Evolutionary conservation across 2,888 invertebrate genomes (phyloP).

Genomic region (Aporophyla nigra): DNA sequence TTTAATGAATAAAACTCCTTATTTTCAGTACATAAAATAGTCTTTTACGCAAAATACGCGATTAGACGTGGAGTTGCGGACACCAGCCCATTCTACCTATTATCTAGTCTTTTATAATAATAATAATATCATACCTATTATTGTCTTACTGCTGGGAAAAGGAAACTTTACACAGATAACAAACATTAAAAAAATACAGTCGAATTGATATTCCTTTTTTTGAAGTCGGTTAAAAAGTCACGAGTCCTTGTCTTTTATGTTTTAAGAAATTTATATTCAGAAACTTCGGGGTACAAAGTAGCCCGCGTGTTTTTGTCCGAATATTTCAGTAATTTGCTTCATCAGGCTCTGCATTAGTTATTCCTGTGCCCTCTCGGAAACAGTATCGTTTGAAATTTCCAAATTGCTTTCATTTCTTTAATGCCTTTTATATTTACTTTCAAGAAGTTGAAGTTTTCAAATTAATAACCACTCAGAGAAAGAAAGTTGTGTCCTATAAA

Average conservation of each 20-base stretch:
- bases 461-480: constrained; percentile 31
- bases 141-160: too few relatives aligned
- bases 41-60: too few relatives aligned
- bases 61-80: too few relatives aligned
- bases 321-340: constrained; percentile 53
- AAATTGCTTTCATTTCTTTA: constrained; percentile 27
- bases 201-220: too few relatives aligned
- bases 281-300: constrained; percentile 13
- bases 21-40: neutral
- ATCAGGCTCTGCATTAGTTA: constrained; percentile 5
- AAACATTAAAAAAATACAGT: too few relatives aligned
- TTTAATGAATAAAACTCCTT: neutral
- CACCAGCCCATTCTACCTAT: neutral
- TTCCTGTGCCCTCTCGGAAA: constrained; percentile 6
- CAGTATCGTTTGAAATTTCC: constrained; percentile 23
- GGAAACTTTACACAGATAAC: too few relatives aligned
- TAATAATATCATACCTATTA: too few relatives aligned
- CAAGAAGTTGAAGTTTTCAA: constrained; percentile 28
- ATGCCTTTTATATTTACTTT: constrained; percentile 19
- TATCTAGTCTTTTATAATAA: neutral
- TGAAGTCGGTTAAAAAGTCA: too few relatives aligned
- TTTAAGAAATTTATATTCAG: constrained; percentile 6
- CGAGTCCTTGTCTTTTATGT: neutral
- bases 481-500: constrained; percentile 14
- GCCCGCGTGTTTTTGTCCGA: constrained; percentile 3